Evolutionary conservation across 1,140 invertebrate species (phyloP).

Genomic region (Diprion similis): DNA sequence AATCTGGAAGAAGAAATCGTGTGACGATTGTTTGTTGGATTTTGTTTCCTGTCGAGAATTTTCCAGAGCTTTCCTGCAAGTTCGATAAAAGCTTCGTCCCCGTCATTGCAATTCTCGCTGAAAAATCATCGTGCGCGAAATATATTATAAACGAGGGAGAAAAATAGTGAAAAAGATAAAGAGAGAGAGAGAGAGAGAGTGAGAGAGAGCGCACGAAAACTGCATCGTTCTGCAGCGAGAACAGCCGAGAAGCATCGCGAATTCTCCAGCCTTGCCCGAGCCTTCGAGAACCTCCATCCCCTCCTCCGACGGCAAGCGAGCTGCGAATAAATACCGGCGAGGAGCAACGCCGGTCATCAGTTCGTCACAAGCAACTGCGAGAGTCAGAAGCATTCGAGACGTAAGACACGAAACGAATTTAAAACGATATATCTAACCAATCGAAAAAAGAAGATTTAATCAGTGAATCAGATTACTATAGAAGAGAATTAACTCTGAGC

Average conservation of each 20-base stretch:
- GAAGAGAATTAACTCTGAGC: not conserved
- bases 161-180: no score
- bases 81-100: no score
- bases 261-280: not conserved
- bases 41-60: no score
- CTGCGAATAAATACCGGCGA: not conserved
- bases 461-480: not conserved
- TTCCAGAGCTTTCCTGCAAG: no score
- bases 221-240: not conserved
- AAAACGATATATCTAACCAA: no score
- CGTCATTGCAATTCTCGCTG: no score
- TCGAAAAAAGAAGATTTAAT: constrained; percentile 16
- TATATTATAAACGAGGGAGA: no score
- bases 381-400: not conserved
- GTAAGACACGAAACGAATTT: not conserved
- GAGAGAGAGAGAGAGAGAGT: no score
- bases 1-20: no score
- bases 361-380: not conserved
- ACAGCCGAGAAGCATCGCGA: not conserved
- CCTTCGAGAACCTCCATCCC: not conserved
- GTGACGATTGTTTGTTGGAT: no score
- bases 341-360: not conserved
- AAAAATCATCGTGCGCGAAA: no score
- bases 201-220: no score
- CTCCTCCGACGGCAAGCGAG: not conserved